Evolutionary conservation across 2,797 vertebrate genomes (phyloP).

Genomic region (Uromys caudimaculatus): DNA sequence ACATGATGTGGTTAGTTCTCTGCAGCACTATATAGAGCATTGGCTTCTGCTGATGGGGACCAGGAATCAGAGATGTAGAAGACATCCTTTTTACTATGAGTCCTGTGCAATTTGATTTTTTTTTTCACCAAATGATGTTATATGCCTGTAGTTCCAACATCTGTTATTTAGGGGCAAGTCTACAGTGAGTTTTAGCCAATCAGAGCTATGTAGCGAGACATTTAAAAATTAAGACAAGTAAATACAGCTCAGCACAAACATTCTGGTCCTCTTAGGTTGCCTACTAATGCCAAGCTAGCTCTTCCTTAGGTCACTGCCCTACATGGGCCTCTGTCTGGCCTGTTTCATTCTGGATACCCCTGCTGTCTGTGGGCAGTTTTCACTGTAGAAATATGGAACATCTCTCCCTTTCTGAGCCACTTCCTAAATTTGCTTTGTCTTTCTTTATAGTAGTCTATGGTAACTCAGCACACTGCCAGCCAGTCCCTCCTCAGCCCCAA

Average conservation of each 20-base stretch:
- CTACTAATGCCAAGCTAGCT: conserved; percentile 1
- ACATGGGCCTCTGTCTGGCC: not conserved
- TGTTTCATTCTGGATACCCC: conserved; percentile 34
- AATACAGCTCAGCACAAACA: not conserved
- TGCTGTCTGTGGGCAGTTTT: conserved; percentile 26
- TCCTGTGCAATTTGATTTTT: conserved; percentile 42
- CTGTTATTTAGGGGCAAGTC: not conserved
- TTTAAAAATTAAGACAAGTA: conserved; percentile 24
- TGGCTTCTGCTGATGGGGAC: not conserved
- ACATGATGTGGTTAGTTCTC: conserved; percentile 1
- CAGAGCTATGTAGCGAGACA: not conserved
- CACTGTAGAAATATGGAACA: not conserved
- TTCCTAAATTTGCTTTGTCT: conserved; percentile 37
- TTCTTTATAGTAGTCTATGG: conserved; percentile 4
- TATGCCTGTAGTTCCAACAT: not conserved
- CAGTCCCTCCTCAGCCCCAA: not conserved
- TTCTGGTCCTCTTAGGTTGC: not conserved
- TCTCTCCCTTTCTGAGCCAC: not conserved
- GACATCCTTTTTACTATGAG: conserved; percentile 36
- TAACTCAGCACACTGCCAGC: not conserved
- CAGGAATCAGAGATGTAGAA: conserved; percentile 7
- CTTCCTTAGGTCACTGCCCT: conserved; percentile 6
- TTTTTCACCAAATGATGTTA: conserved; percentile 36
- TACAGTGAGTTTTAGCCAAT: not conserved
- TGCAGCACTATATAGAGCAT: not conserved